Conservation (phyloP, 2,113 vertebrate species). For the Pristiophorus japonicus region DNA sequence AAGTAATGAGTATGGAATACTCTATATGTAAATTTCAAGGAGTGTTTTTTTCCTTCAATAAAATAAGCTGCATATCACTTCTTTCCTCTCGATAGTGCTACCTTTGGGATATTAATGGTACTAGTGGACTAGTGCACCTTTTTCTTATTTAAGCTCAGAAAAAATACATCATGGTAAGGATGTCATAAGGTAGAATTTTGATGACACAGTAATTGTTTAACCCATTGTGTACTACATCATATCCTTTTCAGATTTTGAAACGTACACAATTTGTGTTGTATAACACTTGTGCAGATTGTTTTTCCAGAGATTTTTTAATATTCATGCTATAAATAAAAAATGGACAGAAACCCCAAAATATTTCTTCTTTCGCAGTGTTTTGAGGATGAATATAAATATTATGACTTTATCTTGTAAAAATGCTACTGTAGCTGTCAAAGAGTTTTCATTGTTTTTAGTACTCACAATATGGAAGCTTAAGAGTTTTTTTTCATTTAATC, state of each 20-base stretch:
- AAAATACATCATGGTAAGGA: not conserved
- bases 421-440: not conserved
- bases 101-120: constrained; percentile 1
- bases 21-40: constrained; percentile 27
- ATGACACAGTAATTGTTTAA: constrained; percentile 18
- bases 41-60: constrained; percentile 1
- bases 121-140: not conserved
- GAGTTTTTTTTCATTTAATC: not conserved
- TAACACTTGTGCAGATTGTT: not conserved
- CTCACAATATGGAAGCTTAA: not conserved
- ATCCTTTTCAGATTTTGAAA: not conserved
- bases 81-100: not conserved
- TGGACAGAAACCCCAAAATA: not conserved
- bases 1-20: constrained; percentile 33
- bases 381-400: not conserved
- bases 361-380: not conserved
- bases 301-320: not conserved
- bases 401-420: not conserved
- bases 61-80: constrained; percentile 11
- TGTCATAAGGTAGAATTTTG: not conserved
- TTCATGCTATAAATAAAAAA: not conserved
- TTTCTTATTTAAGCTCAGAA: constrained; percentile 23
- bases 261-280: not conserved
- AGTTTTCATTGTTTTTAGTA: too few species aligned
- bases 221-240: not conserved